A percentile compares a stretch with the other conserved stretches of the same genome.
phyloP scores from a whole-genome alignment of 2,113 vertebrate species.

The Mustela nigripes region DNA sequence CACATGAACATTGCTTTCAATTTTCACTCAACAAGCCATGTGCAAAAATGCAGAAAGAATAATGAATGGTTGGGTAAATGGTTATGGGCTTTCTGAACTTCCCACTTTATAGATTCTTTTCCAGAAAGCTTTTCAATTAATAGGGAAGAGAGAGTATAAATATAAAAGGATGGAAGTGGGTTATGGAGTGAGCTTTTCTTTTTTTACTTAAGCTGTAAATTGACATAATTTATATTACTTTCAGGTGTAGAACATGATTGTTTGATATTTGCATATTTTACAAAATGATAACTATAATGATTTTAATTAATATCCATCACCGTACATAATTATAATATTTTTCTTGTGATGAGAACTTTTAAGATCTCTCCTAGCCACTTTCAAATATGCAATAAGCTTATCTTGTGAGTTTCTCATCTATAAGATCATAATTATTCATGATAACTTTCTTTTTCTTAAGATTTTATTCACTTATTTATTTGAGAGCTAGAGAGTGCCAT shows the following conservation, averaged over 20 bases:
- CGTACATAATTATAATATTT: neutral
- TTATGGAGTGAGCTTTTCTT: neutral
- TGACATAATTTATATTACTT: neutral
- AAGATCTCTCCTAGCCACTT: neutral
- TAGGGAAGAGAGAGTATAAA: neutral
- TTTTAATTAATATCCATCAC: constrained; percentile 2
- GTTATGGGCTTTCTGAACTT: neutral
- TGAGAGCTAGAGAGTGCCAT: neutral
- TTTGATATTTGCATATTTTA: neutral
- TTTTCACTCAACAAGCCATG: neutral
- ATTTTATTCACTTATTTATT: neutral
- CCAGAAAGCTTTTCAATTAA: constrained; percentile 14
- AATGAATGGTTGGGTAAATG: neutral
- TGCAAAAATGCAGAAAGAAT: neutral
- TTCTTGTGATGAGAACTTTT: neutral
- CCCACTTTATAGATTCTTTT: neutral
- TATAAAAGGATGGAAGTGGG: neutral
- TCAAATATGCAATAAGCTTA: neutral
- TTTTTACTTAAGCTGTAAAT: neutral
- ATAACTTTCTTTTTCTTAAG: neutral
- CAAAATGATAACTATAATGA: neutral
- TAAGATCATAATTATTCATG: neutral
- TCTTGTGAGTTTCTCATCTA: neutral
- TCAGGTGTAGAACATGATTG: neutral
- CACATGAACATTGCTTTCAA: neutral